A percentile compares a stretch with the other conserved stretches of the same genome.
phyloP scores from a whole-genome alignment of 2,797 vertebrate species.

The Myiothlypis coronata region DNA sequence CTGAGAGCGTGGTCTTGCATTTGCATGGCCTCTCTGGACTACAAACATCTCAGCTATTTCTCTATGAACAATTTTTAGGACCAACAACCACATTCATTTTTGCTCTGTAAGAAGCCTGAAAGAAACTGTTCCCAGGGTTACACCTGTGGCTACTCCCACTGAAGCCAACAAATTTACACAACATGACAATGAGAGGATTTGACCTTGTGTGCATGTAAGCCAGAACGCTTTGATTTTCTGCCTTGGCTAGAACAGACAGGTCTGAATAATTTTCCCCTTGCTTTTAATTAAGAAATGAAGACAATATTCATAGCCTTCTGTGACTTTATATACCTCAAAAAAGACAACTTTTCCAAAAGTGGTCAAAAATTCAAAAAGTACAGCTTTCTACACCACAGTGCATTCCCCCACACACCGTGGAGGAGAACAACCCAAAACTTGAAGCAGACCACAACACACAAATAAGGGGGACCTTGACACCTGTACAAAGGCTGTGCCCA shows the following conservation, averaged over 20 bases:
- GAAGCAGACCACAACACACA: background rate
- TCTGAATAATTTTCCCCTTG: background rate
- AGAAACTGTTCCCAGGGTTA: background rate
- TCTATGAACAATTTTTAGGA: background rate
- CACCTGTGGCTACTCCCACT: background rate
- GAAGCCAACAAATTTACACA: background rate
- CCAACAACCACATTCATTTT: background rate
- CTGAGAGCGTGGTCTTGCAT: background rate
- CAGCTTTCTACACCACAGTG: background rate
- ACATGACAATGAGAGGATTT: background rate
- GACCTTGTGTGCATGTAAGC: background rate
- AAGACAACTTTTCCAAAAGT: background rate
- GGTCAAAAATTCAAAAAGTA: background rate
- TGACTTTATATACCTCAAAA: background rate
- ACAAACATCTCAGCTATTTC: slow-evolving; percentile 27
- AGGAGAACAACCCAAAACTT: background rate
- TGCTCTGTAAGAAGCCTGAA: background rate
- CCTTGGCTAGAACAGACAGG: background rate
- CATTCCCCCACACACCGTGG: background rate
- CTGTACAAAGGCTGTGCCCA: background rate
- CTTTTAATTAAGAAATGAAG: background rate
- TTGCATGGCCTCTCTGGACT: background rate
- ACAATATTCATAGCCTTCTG: background rate
- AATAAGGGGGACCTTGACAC: background rate
- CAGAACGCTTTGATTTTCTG: background rate